Percentiles rank a stretch among this genome's conserved stretches.
phyloP scores from a whole-genome alignment of 2,888 invertebrate species.

The Cheilosia impressa region DNA sequence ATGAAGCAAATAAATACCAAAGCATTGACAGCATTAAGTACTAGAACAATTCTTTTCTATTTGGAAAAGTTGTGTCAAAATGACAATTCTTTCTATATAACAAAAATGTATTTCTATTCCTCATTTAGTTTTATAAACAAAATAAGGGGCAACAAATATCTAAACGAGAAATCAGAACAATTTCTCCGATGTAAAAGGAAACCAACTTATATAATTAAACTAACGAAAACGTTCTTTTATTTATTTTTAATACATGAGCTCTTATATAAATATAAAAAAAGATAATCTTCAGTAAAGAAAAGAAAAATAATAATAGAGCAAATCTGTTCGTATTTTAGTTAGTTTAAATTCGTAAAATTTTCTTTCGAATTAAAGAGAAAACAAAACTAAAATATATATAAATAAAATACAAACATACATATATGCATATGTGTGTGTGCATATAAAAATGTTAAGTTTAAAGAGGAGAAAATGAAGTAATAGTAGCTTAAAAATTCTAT shows the following conservation, averaged over 20 bases:
- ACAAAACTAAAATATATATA: slow-evolving; percentile 23
- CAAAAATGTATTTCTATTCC: slow-evolving; percentile 43
- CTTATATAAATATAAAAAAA: slow-evolving; percentile 36
- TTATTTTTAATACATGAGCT: slow-evolving; percentile 63
- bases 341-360: slow-evolving; percentile 61
- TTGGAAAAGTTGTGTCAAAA: slow-evolving; percentile 36
- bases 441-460: slow-evolving; percentile 73
- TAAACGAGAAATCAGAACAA: slow-evolving; percentile 6
- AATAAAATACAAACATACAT: slow-evolving; percentile 40
- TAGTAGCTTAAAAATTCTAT: slow-evolving; percentile 73
- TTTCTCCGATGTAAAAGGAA: slow-evolving; percentile 45
- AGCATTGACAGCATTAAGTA: slow-evolving; percentile 21
- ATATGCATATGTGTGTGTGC: slow-evolving; percentile 33
- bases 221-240: slow-evolving; percentile 54
- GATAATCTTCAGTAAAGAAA: slow-evolving; percentile 45
- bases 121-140: slow-evolving; percentile 42
- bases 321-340: slow-evolving; percentile 50
- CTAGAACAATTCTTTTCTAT: slow-evolving; percentile 46
- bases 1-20: slow-evolving; percentile 20
- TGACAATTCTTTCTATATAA: neutral
- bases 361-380: slow-evolving; percentile 40
- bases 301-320: slow-evolving; percentile 12
- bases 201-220: slow-evolving; percentile 20
- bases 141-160: slow-evolving; percentile 52
- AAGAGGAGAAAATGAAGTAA: slow-evolving; percentile 45